These are phyloP conservation scores for Mobula birostris DNA, from an alignment of 2,113 vertebrate species.

Conservation along the genomic window DNA sequence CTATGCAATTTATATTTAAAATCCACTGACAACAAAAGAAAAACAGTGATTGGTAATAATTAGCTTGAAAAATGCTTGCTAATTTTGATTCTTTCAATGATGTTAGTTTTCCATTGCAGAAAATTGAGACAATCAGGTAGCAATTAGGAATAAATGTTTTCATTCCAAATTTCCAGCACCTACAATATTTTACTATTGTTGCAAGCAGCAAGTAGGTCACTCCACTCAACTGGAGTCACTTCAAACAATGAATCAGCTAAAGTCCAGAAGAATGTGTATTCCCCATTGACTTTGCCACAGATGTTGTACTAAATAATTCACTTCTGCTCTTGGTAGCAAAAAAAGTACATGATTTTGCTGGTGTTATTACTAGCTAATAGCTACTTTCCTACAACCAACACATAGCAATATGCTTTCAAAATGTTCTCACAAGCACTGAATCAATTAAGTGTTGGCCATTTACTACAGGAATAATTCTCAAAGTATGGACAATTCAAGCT, in stretches of 20 bases:
- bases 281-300: not conserved
- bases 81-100: not conserved
- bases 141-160: not conserved
- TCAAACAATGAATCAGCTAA: not conserved
- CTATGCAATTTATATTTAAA: not conserved
- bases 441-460: not conserved
- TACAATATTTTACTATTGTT: not conserved
- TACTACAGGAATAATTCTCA: not conserved
- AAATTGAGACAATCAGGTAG: not conserved
- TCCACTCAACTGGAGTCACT: not conserved
- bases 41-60: not conserved
- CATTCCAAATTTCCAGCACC: not conserved
- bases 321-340: not conserved
- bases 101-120: not conserved
- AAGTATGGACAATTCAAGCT: too few relatives aligned
- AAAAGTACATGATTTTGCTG: not conserved
- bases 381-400: not conserved
- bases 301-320: not conserved
- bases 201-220: not conserved
- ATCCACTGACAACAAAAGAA: not conserved
- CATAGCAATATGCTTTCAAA: not conserved
- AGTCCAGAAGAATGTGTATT: not conserved
- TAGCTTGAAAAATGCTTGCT: not conserved
- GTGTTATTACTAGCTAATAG: not conserved
- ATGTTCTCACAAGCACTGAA: not conserved